Evolutionary conservation across 2,797 vertebrate genomes (phyloP).

Genomic region (Myotis myotis): DNA sequence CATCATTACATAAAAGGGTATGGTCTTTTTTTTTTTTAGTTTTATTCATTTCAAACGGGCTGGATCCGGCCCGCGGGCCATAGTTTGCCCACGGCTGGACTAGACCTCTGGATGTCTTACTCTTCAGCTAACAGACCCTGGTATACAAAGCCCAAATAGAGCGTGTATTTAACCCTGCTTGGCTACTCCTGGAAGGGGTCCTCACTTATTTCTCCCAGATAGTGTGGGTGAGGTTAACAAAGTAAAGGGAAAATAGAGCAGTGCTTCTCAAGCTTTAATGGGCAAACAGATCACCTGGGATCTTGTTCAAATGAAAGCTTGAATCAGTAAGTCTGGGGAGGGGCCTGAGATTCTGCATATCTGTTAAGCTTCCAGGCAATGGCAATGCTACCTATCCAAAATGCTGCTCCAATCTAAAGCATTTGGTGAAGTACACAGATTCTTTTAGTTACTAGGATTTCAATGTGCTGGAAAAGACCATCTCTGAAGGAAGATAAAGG

Average conservation of each 20-base stretch:
- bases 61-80: too few species aligned
- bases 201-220: neutral
- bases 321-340: neutral
- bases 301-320: conserved; percentile 18
- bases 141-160: neutral
- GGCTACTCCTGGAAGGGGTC: neutral
- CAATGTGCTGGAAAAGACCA: neutral
- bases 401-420: neutral
- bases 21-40: too few species aligned
- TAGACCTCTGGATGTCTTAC: neutral
- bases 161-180: conserved; percentile 31
- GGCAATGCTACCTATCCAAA: neutral
- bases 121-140: neutral
- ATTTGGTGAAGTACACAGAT: neutral
- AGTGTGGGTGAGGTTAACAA: neutral
- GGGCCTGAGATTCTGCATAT: neutral
- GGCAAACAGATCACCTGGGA: neutral
- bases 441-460: neutral
- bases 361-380: neutral
- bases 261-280: neutral
- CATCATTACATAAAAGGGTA: too few species aligned
- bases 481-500: conserved; percentile 16
- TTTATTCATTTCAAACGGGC: too few species aligned
- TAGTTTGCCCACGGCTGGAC: too few species aligned
- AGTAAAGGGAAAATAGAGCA: neutral